Percentiles rank a stretch among this genome's conserved stretches.
These are phyloP conservation scores for Gallinago nigripennis DNA, from an alignment of 2,797 vertebrate species.

Conservation along the genomic window DNA sequence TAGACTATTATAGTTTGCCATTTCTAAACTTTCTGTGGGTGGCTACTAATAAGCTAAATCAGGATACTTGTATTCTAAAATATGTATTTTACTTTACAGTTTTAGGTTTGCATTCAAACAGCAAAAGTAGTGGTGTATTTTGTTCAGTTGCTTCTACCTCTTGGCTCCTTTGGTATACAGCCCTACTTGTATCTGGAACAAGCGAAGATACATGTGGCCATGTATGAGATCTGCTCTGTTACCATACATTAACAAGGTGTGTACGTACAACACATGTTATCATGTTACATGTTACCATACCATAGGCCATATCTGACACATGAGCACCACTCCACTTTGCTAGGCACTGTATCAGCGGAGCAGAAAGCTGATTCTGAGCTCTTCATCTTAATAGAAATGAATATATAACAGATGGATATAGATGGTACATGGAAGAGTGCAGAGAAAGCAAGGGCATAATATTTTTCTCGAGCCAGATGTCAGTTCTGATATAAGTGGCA, in stretches of 20 bases:
- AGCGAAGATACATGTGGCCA: fast-evolving
- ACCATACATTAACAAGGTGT: not conserved
- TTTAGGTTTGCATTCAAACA: not conserved
- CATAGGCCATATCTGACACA: not conserved
- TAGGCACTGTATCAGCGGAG: not conserved
- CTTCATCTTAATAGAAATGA: not conserved
- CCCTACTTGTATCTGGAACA: not conserved
- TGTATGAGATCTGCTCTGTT: not conserved
- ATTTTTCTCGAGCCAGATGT: not conserved
- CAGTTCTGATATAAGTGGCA: not conserved
- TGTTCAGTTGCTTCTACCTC: not conserved
- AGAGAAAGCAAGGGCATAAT: not conserved
- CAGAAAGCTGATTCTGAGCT: not conserved
- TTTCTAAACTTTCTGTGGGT: not conserved
- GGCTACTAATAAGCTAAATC: not conserved
- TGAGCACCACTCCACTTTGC: not conserved
- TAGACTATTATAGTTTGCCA: not conserved
- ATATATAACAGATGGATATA: not conserved
- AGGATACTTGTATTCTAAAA: not conserved
- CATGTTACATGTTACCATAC: not conserved
- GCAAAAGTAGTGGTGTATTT: not conserved
- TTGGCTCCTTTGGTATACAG: not conserved
- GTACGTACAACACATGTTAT: fast-evolving
- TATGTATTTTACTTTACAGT: not conserved
- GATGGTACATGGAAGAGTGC: not conserved